These are phyloP conservation scores for Paralvinella palmiformis DNA, from an alignment of 1,140 invertebrate species.

Conservation along the genomic window DNA sequence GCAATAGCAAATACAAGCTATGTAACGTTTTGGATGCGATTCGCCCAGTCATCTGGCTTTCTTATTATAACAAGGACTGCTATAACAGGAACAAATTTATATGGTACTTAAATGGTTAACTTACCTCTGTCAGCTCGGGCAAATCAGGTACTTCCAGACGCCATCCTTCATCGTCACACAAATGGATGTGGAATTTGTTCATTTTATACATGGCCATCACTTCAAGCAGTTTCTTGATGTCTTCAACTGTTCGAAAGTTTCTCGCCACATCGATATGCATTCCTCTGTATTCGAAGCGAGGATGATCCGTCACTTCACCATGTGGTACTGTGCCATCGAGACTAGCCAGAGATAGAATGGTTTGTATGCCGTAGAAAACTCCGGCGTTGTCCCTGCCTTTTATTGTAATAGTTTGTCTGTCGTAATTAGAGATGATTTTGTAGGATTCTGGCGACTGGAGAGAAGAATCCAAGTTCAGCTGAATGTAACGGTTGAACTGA, in stretches of 20 bases:
- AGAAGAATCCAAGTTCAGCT: too few relatives aligned
- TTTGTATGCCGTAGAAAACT: constrained; percentile 34
- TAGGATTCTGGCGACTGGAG: constrained; percentile 21
- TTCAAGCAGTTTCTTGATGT: constrained; percentile 31
- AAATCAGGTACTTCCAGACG: constrained; percentile 37
- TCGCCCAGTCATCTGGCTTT: too few relatives aligned
- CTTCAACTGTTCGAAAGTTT: constrained; percentile 34
- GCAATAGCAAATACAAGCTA: too few relatives aligned
- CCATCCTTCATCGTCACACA: constrained; percentile 47
- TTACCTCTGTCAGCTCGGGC: constrained; percentile 40
- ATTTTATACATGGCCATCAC: constrained; percentile 43
- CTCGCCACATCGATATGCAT: constrained; percentile 35
- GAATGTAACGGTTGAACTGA: too few relatives aligned
- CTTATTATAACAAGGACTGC: too few relatives aligned
- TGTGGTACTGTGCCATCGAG: background rate
- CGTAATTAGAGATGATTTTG: constrained; percentile 20
- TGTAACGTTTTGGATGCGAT: too few relatives aligned
- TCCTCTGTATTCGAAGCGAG: constrained; percentile 7
- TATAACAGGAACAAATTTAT: too few relatives aligned
- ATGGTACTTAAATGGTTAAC: too few relatives aligned
- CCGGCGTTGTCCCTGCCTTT: constrained; percentile 22
- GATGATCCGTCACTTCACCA: background rate
- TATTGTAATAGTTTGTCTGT: constrained; percentile 21
- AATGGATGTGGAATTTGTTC: constrained; percentile 43
- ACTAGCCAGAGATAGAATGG: constrained; percentile 29